Percentiles rank a stretch among this genome's conserved stretches.
Evolutionary conservation across 2,797 vertebrate species (phyloP).

Genomic region (Mus caroli): DNA sequence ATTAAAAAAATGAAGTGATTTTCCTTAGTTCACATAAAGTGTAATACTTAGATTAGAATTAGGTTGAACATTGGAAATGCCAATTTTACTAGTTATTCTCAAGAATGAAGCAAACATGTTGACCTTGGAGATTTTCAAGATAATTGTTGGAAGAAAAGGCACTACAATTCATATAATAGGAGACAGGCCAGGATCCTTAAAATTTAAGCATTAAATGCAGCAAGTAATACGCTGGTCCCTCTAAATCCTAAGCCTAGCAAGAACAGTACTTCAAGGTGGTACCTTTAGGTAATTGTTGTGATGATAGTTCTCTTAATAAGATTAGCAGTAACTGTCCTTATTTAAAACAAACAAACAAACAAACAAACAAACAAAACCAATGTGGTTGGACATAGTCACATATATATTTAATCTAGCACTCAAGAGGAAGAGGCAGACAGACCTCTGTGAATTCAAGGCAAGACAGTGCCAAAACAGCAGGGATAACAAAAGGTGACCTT

Average conservation of each 20-base stretch:
- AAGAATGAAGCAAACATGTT: background rate
- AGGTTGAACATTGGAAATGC: background rate
- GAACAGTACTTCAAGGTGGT: background rate
- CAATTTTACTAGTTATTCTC: background rate
- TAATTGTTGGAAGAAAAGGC: background rate
- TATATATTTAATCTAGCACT: background rate
- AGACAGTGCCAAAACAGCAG: background rate
- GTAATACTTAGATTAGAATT: slow-evolving; percentile 4
- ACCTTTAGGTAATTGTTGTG: background rate
- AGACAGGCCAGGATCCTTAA: background rate
- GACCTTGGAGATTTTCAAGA: background rate
- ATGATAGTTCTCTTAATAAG: background rate
- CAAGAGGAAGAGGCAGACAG: too few species aligned
- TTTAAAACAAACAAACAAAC: background rate
- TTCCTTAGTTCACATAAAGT: background rate
- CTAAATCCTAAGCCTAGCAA: background rate
- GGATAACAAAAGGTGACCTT: background rate
- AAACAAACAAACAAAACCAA: background rate
- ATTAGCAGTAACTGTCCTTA: background rate
- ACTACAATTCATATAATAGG: background rate
- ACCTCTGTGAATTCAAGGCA: background rate
- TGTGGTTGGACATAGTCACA: background rate
- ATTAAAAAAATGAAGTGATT: slow-evolving; percentile 5
- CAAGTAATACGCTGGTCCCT: too few species aligned
- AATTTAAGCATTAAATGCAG: background rate